phyloP scores from a whole-genome alignment of 2,888 invertebrate species.

The Conomelus anceps region DNA sequence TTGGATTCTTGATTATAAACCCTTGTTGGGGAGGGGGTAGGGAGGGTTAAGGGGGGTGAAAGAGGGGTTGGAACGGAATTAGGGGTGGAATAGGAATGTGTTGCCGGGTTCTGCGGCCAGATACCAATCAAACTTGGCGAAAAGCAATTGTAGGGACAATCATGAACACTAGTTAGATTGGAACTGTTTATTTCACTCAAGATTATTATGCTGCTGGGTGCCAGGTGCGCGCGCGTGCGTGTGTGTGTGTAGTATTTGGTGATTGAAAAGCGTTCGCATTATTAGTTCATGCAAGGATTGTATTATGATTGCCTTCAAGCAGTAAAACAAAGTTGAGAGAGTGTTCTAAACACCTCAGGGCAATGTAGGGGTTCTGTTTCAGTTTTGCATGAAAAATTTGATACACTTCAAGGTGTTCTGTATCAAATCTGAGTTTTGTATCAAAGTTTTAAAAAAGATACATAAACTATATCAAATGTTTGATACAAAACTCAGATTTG shows the following conservation, averaged over 20 bases:
- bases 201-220: too few species aligned
- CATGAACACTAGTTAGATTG: not conserved
- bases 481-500: too few species aligned
- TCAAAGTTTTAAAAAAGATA: too few species aligned
- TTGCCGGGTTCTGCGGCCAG: not conserved
- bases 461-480: too few species aligned
- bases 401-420: too few species aligned
- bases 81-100: not conserved
- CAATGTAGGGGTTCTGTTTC: too few species aligned
- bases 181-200: not conserved
- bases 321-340: too few species aligned
- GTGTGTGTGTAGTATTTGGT: not conserved
- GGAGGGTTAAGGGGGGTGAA: not conserved
- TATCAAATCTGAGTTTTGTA: too few species aligned
- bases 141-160: not conserved
- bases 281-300: too few species aligned
- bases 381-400: too few species aligned
- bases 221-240: not conserved
- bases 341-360: too few species aligned
- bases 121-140: not conserved
- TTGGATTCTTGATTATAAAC: not conserved
- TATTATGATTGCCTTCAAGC: too few species aligned
- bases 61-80: not conserved
- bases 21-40: not conserved
- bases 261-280: not conserved